Evolutionary conservation across 2,888 invertebrate genomes (phyloP).

Genomic region (Lysandra coridon): DNA sequence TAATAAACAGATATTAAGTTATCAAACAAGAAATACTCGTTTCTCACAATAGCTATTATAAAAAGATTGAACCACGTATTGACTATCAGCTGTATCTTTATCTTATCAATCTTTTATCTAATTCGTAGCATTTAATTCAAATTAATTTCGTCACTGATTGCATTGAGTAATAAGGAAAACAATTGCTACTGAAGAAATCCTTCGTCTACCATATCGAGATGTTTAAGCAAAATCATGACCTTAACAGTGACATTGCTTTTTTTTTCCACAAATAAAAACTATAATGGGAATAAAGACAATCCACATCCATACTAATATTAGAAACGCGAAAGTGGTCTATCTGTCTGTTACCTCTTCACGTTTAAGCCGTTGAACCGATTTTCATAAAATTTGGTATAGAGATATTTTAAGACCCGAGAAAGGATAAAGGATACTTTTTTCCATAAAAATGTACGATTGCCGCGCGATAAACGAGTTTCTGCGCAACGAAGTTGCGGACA

Average conservation of each 20-base stretch:
- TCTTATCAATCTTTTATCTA: background rate
- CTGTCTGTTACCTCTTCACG: too few species aligned
- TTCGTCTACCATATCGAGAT: background rate
- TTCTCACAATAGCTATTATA: background rate
- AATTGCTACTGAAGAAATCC: background rate
- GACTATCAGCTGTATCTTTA: constrained; percentile 2
- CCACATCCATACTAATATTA: too few species aligned
- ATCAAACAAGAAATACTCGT: background rate
- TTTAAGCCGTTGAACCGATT: too few species aligned
- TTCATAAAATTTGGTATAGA: too few species aligned
- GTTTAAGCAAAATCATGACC: background rate
- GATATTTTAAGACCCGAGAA: too few species aligned
- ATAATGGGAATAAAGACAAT: too few species aligned
- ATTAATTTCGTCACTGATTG: background rate
- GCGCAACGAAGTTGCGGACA: background rate
- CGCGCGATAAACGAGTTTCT: too few species aligned
- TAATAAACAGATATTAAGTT: background rate
- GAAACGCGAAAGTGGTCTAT: too few species aligned
- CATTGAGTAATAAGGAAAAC: background rate
- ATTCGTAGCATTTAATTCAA: background rate
- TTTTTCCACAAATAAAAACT: background rate
- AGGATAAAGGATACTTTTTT: too few species aligned
- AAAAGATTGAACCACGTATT: background rate
- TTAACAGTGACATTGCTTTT: background rate
- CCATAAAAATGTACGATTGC: too few species aligned